Percentiles rank a stretch among this genome's conserved stretches.
phyloP scores from a whole-genome alignment of 2,888 invertebrate species.

The Zygaena filipendulae region DNA sequence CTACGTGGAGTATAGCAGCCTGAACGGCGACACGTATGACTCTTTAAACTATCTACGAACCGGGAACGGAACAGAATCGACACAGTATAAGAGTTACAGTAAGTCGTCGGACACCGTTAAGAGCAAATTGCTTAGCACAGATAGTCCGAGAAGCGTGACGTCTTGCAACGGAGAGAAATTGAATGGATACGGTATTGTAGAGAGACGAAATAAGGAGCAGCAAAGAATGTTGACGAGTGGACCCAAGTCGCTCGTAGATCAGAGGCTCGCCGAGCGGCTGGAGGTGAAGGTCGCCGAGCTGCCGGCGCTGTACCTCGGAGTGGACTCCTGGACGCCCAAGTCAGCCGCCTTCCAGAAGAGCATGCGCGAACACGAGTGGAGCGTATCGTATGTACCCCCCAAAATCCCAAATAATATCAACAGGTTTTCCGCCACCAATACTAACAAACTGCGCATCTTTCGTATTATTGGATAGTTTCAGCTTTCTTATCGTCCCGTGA shows the following conservation, averaged over 20 bases:
- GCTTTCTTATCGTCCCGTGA: too few relatives aligned
- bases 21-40: slow-evolving; percentile 57
- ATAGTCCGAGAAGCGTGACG: slow-evolving; percentile 60
- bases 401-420: too few relatives aligned
- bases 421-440: slow-evolving; percentile 14
- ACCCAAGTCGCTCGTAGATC: slow-evolving; percentile 51
- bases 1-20: slow-evolving; percentile 53
- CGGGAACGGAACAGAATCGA: slow-evolving; percentile 62
- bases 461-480: too few relatives aligned
- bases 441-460: slow-evolving; percentile 34
- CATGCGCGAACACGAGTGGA: slow-evolving; percentile 68
- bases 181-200: slow-evolving; percentile 43
- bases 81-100: slow-evolving; percentile 61
- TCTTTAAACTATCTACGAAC: slow-evolving; percentile 63
- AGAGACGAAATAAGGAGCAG: slow-evolving; percentile 48
- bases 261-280: slow-evolving; percentile 57
- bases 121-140: slow-evolving; percentile 60
- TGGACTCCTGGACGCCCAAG: slow-evolving; percentile 81
- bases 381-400: slow-evolving; percentile 62
- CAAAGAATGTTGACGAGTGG: slow-evolving; percentile 51
- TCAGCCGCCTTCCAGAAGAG: slow-evolving; percentile 68
- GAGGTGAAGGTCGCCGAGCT: slow-evolving; percentile 68
- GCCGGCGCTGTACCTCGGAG: slow-evolving; percentile 77
- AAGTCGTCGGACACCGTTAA: slow-evolving; percentile 57
- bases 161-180: slow-evolving; percentile 57